phyloP scores from a whole-genome alignment of 2,797 vertebrate species.

The Enteromius argenteus region DNA sequence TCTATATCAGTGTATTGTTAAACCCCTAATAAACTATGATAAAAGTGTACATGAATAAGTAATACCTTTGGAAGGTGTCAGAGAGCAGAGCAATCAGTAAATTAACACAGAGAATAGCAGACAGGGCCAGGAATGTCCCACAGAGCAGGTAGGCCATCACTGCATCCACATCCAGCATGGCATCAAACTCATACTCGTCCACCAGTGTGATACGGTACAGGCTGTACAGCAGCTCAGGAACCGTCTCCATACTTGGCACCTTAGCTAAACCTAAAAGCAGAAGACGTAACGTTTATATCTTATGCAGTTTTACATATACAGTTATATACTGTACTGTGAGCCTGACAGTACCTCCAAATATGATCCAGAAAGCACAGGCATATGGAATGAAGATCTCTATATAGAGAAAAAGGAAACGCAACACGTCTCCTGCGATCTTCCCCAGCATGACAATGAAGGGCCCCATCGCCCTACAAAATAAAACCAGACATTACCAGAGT shows the following conservation, averaged over 20 bases:
- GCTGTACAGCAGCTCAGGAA: conserved; percentile 73
- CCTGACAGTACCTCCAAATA: conserved; percentile 74
- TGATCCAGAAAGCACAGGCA: conserved; percentile 79
- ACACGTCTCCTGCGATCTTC: conserved; percentile 70
- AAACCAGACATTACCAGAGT: not conserved
- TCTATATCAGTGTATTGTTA: not conserved
- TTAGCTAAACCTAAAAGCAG: conserved; percentile 59
- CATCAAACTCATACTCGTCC: conserved; percentile 75
- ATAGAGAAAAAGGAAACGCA: conserved; percentile 78
- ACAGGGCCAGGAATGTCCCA: conserved; percentile 74
- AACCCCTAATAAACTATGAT: not conserved
- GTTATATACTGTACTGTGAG: not conserved
- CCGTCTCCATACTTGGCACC: conserved; percentile 75
- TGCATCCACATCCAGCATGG: conserved; percentile 68
- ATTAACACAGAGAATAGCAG: conserved; percentile 76
- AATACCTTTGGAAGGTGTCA: conserved; percentile 76
- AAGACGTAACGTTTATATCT: not conserved
- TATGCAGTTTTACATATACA: not conserved
- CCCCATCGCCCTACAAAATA: conserved; percentile 71
- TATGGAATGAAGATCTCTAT: conserved; percentile 77
- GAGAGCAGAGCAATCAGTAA: conserved; percentile 76
- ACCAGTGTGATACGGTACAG: conserved; percentile 78
- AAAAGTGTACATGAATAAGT: not conserved
- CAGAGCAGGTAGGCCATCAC: conserved; percentile 77
- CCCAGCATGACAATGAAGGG: conserved; percentile 78